Base-by-base conservation (phyloP, 2,888 invertebrate species). In the Barypeithes pellucidus region DNA sequence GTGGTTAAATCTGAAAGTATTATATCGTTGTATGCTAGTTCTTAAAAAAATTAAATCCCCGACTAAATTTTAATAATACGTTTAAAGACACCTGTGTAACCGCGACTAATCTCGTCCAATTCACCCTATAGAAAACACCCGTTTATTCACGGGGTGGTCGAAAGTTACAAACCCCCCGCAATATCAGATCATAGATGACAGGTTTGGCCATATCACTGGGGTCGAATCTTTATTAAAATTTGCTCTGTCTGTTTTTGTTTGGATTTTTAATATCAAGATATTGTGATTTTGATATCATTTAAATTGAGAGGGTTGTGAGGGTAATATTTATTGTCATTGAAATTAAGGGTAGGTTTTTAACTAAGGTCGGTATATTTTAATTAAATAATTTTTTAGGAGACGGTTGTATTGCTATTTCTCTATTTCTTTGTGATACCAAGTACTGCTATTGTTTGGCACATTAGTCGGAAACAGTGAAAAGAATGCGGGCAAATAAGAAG, bases 201-300 rank as follows among this genome's bases (percentile, higher is more conserved):
- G 59, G 67, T 43, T 57, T 67, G 14, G 22, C 33, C 67, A 33
- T 43, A 18, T 52, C 33, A 33, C 14, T 5, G 3, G 54, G 54
- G 33, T 33, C 54, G 14, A 54, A 54, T 24, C 67, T 70, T 72
- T 75, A 72, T 75, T 75, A 72, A 74, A 66, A 24, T 20, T 43
- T 39, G 60, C 20, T 52, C 45, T 50, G 67, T 75, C 45, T 45
- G 39, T 68, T 66, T 69, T 69, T 73, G 66, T 73, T 73, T 73
- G 47, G 73, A 52, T 73, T 73, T 73, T 69, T 60, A 73, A 73
- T 73, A 68, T 65, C 63, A 50, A 62, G 66, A 66, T 54, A 67
- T 67, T 41, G 45, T 57, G 63, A 75, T 60, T 66, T 65, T 60
- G 72, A 75, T 75, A 75, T 75, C 72, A 66, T 75, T 75, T 75